These are phyloP conservation scores for Hypotaenidia okinawae DNA, from an alignment of 2,797 vertebrate genomes.

Conservation along the genomic window DNA sequence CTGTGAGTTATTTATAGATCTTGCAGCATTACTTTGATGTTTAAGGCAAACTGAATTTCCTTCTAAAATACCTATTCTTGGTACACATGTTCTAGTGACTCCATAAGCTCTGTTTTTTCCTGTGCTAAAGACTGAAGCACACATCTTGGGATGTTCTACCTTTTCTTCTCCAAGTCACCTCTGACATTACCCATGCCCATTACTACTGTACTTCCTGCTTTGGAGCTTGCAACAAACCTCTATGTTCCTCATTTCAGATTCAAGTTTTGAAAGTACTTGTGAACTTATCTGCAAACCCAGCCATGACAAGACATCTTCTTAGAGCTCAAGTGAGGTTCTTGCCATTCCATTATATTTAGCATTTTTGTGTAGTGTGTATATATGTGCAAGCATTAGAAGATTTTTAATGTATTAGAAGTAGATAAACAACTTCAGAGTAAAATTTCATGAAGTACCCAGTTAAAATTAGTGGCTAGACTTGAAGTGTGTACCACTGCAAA, in stretches of 20 bases:
- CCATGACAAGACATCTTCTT: constrained; percentile 88
- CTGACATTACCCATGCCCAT: neutral
- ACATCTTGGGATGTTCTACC: neutral
- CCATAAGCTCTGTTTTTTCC: neutral
- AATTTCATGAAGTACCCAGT: neutral
- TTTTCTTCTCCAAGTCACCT: neutral
- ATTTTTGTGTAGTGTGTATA: neutral
- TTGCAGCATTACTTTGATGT: neutral
- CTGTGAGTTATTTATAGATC: neutral
- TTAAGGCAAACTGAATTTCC: neutral
- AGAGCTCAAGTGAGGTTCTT: constrained; percentile 83
- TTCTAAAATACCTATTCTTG: neutral
- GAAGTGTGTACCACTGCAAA: neutral
- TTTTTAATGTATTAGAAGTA: neutral
- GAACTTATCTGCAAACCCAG: constrained; percentile 93
- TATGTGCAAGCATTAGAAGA: neutral
- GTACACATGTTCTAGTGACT: neutral
- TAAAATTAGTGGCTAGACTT: neutral
- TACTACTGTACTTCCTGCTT: neutral
- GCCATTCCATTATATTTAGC: neutral
- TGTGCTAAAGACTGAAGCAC: neutral
- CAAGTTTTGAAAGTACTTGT: constrained; percentile 91
- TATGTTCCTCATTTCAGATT: constrained; percentile 77
- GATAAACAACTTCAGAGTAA: neutral
- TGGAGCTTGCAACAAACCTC: neutral